phyloP scores from a whole-genome alignment of 2,888 invertebrate species.

The Ptycholaimellus sp. region DNA sequence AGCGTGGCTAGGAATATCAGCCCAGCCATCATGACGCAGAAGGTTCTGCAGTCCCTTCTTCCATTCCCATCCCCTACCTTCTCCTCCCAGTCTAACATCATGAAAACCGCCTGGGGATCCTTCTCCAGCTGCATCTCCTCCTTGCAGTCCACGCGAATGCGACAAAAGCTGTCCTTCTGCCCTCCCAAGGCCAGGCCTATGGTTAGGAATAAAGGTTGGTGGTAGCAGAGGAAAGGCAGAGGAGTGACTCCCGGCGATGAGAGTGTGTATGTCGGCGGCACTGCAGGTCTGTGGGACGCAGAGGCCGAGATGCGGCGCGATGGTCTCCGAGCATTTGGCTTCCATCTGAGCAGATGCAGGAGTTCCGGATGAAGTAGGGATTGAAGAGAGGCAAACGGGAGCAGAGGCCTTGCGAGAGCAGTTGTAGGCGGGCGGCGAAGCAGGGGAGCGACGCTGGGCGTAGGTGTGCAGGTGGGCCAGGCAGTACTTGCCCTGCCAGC shows the following conservation, averaged over 20 bases:
- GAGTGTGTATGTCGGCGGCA: slow-evolving; percentile 6
- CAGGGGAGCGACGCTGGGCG: no score
- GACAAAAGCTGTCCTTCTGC: background rate
- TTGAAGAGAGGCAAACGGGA: no score
- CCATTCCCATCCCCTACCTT: background rate
- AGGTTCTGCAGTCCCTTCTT: background rate
- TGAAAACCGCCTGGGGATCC: background rate
- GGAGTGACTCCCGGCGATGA: slow-evolving; percentile 1
- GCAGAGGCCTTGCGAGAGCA: no score
- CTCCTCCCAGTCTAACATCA: background rate
- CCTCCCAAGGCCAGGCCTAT: no score
- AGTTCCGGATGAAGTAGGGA: no score
- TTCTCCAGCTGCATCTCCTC: background rate
- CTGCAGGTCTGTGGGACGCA: slow-evolving; percentile 11
- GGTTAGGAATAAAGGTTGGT: no score
- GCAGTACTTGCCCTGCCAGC: slow-evolving; percentile 7
- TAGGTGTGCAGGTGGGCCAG: background rate
- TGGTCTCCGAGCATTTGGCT: no score
- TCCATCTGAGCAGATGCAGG: no score
- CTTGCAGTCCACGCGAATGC: background rate
- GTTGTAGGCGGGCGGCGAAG: no score
- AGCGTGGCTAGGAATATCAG: slow-evolving; percentile 2
- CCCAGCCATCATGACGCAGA: background rate
- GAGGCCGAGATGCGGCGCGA: no score
- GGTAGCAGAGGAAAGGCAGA: no score